Evolutionary conservation across 2,888 invertebrate genomes (phyloP).

Genomic region (Gerris lacustris): DNA sequence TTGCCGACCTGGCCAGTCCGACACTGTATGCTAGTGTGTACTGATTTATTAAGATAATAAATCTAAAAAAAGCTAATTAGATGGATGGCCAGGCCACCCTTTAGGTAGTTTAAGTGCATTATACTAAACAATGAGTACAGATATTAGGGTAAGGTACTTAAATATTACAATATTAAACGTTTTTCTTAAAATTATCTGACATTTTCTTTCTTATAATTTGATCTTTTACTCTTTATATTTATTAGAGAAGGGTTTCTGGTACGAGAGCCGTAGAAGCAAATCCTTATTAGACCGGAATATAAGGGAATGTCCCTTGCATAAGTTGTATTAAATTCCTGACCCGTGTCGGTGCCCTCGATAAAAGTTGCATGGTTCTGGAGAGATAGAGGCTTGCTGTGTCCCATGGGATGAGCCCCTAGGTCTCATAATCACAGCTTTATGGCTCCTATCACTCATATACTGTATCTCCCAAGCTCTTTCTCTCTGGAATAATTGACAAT

Average conservation of each 20-base stretch:
- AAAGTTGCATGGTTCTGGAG: not conserved
- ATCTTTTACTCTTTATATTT: no score
- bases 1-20: no score
- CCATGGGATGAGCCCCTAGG: not conserved
- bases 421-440: conserved; percentile 1
- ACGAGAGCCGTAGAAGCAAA: not conserved
- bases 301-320: not conserved
- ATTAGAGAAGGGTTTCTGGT: not conserved
- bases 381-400: not conserved
- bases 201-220: no score
- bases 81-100: no score
- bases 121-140: no score
- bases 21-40: no score
- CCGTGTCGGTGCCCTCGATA: not conserved
- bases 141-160: no score
- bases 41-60: no score
- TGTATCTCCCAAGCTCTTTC: not conserved
- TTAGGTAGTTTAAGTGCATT: no score
- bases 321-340: conserved; percentile 3
- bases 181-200: no score
- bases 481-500: not conserved
- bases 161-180: no score
- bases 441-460: conserved; percentile 3
- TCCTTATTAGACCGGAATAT: not conserved
- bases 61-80: no score